Conservation (phyloP, 2,797 vertebrate species). For the Xenops minutus region DNA sequence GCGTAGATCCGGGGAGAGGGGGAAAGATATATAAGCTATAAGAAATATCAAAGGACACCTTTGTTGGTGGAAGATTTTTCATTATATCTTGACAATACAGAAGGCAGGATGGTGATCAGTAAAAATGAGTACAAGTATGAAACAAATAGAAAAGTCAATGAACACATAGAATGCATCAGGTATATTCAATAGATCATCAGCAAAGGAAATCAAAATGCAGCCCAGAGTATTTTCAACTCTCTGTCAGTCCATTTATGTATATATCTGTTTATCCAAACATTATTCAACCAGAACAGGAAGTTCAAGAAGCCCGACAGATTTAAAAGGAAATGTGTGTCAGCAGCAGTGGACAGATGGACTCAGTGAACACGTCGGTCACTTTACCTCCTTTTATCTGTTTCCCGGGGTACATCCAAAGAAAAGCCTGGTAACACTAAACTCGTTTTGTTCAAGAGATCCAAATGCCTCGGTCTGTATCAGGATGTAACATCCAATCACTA, state of each 20-base stretch:
- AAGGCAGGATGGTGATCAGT: slow-evolving; percentile 29
- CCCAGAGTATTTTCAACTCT: neutral
- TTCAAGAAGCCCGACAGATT: neutral
- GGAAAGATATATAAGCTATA: neutral
- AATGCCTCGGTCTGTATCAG: neutral
- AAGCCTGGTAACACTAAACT: neutral
- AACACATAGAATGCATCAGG: slow-evolving; percentile 34
- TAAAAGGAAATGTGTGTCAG: neutral
- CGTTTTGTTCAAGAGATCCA: neutral
- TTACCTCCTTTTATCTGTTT: neutral
- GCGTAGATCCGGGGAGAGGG: accelerated
- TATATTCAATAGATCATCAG: slow-evolving; percentile 50
- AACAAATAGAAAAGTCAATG: slow-evolving; percentile 66
- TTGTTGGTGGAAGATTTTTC: slow-evolving; percentile 39
- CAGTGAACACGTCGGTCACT: neutral
- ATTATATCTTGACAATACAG: slow-evolving; percentile 47
- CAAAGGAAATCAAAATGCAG: slow-evolving; percentile 28
- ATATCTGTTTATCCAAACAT: slow-evolving; percentile 10
- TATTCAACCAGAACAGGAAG: slow-evolving; percentile 10
- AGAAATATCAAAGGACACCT: slow-evolving; percentile 33
- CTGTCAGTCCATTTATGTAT: slow-evolving; percentile 11
- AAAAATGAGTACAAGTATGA: slow-evolving; percentile 59
- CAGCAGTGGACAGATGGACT: neutral
- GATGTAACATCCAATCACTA: neutral
- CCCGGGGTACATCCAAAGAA: neutral